Evolutionary conservation across 2,888 invertebrate genomes (phyloP).

Genomic region (Pachymerium ferrugineum): DNA sequence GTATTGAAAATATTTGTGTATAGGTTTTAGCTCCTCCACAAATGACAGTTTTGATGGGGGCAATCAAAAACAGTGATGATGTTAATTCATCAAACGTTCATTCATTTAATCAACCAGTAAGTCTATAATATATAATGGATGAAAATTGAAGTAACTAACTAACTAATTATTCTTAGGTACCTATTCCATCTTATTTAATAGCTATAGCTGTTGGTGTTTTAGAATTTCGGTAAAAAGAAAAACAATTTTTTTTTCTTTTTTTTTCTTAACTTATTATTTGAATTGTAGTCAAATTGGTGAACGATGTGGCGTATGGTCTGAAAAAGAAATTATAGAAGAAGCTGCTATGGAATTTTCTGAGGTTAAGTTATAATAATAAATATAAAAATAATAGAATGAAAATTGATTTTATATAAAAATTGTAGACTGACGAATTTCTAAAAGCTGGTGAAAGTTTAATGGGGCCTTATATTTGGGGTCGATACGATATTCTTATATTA

Average conservation of each 20-base stretch:
- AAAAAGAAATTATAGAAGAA: slow-evolving; percentile 71
- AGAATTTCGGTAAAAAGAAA: slow-evolving; percentile 49
- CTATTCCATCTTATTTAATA: slow-evolving; percentile 81
- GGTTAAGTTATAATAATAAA: slow-evolving; percentile 39
- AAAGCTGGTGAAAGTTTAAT: slow-evolving; percentile 74
- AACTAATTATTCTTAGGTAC: slow-evolving; percentile 59
- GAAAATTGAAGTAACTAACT: neutral
- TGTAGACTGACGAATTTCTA: slow-evolving; percentile 70
- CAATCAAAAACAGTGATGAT: slow-evolving; percentile 55
- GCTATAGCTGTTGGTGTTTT: slow-evolving; percentile 82
- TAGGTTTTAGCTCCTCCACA: slow-evolving; percentile 66
- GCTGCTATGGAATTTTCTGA: slow-evolving; percentile 85
- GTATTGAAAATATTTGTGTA: neutral
- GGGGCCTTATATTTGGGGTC: slow-evolving; percentile 85
- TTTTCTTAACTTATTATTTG: neutral
- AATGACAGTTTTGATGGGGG: slow-evolving; percentile 83
- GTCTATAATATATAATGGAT: neutral
- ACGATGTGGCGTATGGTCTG: slow-evolving; percentile 82
- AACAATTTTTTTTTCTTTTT: neutral
- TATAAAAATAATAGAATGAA: neutral
- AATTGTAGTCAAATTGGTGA: slow-evolving; percentile 65
- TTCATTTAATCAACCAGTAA: slow-evolving; percentile 54
- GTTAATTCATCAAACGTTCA: slow-evolving; percentile 51
- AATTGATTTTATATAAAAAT: slow-evolving; percentile 32
- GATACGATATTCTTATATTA: slow-evolving; percentile 79